Percentiles rank a stretch among this genome's conserved stretches.
Conservation (phyloP, 2,888 invertebrate species). For the Podabrus alpinus region DNA sequence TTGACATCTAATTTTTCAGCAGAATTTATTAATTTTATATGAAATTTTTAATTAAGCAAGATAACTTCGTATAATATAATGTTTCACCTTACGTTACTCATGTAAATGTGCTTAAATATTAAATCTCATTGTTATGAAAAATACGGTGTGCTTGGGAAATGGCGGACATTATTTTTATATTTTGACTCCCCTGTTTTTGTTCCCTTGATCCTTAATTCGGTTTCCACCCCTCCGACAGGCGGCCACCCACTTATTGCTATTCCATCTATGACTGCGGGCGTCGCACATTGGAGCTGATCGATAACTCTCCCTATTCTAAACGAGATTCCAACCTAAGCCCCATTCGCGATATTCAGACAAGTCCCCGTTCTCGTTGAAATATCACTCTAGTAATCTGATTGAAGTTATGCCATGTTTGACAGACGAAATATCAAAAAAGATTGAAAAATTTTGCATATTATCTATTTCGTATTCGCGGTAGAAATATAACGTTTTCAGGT, state of each 20-base stretch:
- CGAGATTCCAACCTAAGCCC: slow-evolving; percentile 49
- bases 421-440: slow-evolving; percentile 32
- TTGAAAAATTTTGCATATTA: slow-evolving; percentile 31
- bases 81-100: neutral
- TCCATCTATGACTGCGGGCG: slow-evolving; percentile 54
- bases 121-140: slow-evolving; percentile 30
- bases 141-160: slow-evolving; percentile 29
- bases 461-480: slow-evolving; percentile 27
- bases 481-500: slow-evolving; percentile 26
- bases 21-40: neutral
- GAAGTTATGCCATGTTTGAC: slow-evolving; percentile 36
- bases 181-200: slow-evolving; percentile 53
- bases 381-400: slow-evolving; percentile 44
- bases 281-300: slow-evolving; percentile 50
- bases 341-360: slow-evolving; percentile 38
- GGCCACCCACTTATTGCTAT: slow-evolving; percentile 54
- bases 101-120: slow-evolving; percentile 23
- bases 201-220: slow-evolving; percentile 54
- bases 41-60: neutral
- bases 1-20: neutral
- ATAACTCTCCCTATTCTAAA: slow-evolving; percentile 49
- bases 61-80: neutral
- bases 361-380: slow-evolving; percentile 38
- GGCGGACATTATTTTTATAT: slow-evolving; percentile 51
- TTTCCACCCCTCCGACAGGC: slow-evolving; percentile 46